A percentile compares a stretch with the other conserved stretches of the same genome.
phyloP scores from a whole-genome alignment of 2,888 invertebrate species.

The Ypsolopha sequella region DNA sequence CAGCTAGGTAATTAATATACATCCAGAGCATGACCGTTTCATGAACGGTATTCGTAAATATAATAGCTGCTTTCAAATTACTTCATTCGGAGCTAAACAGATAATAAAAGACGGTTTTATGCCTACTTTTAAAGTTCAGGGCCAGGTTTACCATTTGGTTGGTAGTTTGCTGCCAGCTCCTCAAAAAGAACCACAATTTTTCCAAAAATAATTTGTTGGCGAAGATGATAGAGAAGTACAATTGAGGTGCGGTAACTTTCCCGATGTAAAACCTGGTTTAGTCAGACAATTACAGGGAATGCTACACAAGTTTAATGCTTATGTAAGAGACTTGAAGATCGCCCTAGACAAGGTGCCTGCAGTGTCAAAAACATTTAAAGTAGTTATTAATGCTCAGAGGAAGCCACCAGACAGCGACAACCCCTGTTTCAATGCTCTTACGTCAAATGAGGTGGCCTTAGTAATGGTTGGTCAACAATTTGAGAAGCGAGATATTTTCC shows the following conservation, averaged over 20 bases:
- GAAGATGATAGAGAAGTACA: conserved; percentile 9
- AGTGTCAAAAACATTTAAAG: conserved; percentile 13
- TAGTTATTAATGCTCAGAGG: conserved; percentile 16
- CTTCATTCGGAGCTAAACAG: no score
- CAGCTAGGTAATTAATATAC: background rate
- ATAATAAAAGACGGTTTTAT: no score
- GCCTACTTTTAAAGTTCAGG: no score
- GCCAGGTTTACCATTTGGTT: conserved; percentile 15
- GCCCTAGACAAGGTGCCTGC: conserved; percentile 15
- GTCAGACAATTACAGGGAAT: conserved; percentile 16
- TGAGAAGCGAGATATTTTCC: conserved; percentile 17
- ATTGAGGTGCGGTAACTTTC: background rate
- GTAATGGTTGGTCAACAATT: conserved; percentile 17
- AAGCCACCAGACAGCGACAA: conserved; percentile 15
- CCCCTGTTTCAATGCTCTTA: conserved; percentile 16
- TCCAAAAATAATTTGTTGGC: conserved; percentile 24
- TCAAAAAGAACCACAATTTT: conserved; percentile 16
- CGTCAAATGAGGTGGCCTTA: conserved; percentile 17
- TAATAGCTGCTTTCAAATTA: conserved; percentile 17
- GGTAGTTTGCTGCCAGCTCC: conserved; percentile 15
- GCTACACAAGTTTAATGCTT: conserved; percentile 15
- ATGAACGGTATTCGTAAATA: no score
- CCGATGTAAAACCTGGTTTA: conserved; percentile 13
- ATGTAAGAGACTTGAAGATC: conserved; percentile 16
- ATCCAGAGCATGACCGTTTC: no score